Percentiles rank a stretch among this genome's conserved stretches.
These are phyloP conservation scores for Drepana arcuata DNA, from an alignment of 1,140 invertebrate genomes.

Conservation along the genomic window DNA sequence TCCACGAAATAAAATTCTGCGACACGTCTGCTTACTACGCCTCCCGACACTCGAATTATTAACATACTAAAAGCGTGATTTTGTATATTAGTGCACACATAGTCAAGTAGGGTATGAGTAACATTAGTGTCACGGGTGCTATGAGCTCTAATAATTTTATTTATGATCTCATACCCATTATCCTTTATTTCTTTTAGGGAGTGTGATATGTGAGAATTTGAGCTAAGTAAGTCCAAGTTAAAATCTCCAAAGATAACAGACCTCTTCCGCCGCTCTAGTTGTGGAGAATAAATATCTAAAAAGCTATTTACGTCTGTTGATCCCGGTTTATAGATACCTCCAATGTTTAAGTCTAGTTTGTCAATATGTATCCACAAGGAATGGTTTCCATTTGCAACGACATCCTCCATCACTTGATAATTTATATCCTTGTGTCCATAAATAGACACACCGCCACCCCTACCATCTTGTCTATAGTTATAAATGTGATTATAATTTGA, in stretches of 20 bases:
- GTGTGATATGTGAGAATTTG: conserved; percentile 1
- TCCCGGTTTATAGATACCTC: conserved; percentile 20
- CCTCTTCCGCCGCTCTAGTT: conserved; percentile 15
- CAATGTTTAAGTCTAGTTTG: conserved; percentile 18
- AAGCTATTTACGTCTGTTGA: conserved; percentile 12
- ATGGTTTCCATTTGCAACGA: conserved; percentile 10
- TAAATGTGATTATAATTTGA: conserved; percentile 16
- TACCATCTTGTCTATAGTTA: conserved; percentile 12
- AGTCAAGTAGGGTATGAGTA: conserved; percentile 21
- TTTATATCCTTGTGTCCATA: neutral
- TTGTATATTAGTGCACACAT: conserved; percentile 18
- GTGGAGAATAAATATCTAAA: conserved; percentile 12
- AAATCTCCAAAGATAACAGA: conserved; percentile 20
- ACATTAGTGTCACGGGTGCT: conserved; percentile 14
- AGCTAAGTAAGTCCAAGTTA: conserved; percentile 17
- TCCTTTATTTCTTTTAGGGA: conserved; percentile 13
- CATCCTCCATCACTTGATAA: neutral
- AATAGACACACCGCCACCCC: neutral
- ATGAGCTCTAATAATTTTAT: conserved; percentile 18
- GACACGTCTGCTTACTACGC: too few species aligned
- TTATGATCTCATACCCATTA: conserved; percentile 17
- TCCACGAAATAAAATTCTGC: too few species aligned
- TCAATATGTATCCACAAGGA: conserved; percentile 23
- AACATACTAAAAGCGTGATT: conserved; percentile 9
- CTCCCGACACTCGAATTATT: too few species aligned